Evolutionary conservation across 2,888 invertebrate genomes (phyloP).

Genomic region (Syritta pipiens): DNA sequence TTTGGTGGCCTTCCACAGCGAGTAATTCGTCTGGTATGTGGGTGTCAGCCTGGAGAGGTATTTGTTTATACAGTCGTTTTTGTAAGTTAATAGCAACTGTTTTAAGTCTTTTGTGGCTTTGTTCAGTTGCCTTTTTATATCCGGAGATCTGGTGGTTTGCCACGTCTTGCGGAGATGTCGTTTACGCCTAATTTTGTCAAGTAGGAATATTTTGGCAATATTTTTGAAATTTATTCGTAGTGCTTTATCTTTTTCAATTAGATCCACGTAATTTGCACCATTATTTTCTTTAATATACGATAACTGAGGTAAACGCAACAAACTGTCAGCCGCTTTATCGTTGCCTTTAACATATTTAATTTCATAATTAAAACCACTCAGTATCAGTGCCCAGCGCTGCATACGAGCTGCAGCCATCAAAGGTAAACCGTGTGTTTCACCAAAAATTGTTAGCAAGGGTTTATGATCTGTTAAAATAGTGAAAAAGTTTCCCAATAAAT

Average conservation of each 20-base stretch:
- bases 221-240: too few relatives aligned
- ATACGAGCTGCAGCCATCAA: constrained; percentile 43
- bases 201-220: too few relatives aligned
- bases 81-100: too few relatives aligned
- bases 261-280: constrained; percentile 40
- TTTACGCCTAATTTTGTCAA: too few relatives aligned
- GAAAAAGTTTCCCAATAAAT: constrained; percentile 50
- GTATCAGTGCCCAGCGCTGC: constrained; percentile 26
- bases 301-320: constrained; percentile 11
- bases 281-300: neutral
- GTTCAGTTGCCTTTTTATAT: too few relatives aligned
- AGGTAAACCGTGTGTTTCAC: constrained; percentile 55
- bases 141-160: too few relatives aligned
- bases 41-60: too few relatives aligned
- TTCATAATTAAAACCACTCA: constrained; percentile 20
- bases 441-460: constrained; percentile 56
- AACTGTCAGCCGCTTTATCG: neutral
- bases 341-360: constrained; percentile 19
- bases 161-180: too few relatives aligned
- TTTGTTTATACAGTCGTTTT: too few relatives aligned
- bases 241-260: constrained; percentile 45
- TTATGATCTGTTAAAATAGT: constrained; percentile 53
- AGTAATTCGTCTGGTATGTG: too few relatives aligned
- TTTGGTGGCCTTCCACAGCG: too few relatives aligned
- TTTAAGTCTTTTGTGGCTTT: too few relatives aligned